Percentiles rank a stretch among this genome's conserved stretches.
phyloP scores from a whole-genome alignment of 2,113 vertebrate species.

The Nannobrachium achirus region DNA sequence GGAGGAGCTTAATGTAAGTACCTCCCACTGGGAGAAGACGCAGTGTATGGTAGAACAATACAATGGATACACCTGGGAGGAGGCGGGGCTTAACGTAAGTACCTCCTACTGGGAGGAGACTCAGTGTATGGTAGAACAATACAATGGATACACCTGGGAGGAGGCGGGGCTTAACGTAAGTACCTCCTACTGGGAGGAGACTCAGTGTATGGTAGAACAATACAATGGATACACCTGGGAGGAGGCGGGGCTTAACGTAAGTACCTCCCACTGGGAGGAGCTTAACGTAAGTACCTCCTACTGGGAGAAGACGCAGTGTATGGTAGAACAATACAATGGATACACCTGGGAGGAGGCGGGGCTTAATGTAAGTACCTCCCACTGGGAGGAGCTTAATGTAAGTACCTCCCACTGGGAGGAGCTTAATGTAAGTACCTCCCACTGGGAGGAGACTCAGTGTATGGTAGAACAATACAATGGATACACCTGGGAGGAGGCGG shows the following conservation, averaged over 20 bases:
- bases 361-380: conserved; percentile 74
- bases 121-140: conserved; percentile 94
- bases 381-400: conserved; percentile 62
- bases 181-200: conserved; percentile 88
- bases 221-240: conserved; percentile 92
- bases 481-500: no score
- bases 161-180: conserved; percentile 82
- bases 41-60: conserved; percentile 96
- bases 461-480: no score
- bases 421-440: no score
- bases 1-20: no score
- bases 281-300: conserved; percentile 60
- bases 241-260: conserved; percentile 82
- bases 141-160: conserved; percentile 90
- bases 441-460: no score
- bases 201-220: conserved; percentile 94
- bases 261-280: conserved; percentile 74
- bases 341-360: conserved; percentile 88
- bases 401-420: no score
- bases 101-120: conserved; percentile 73
- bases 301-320: conserved; percentile 87
- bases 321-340: conserved; percentile 86
- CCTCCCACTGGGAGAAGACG: conserved; percentile 77
- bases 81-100: conserved; percentile 82
- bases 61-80: conserved; percentile 88